phyloP scores from a whole-genome alignment of 2,797 vertebrate species.

The Malurus leucopterus region DNA sequence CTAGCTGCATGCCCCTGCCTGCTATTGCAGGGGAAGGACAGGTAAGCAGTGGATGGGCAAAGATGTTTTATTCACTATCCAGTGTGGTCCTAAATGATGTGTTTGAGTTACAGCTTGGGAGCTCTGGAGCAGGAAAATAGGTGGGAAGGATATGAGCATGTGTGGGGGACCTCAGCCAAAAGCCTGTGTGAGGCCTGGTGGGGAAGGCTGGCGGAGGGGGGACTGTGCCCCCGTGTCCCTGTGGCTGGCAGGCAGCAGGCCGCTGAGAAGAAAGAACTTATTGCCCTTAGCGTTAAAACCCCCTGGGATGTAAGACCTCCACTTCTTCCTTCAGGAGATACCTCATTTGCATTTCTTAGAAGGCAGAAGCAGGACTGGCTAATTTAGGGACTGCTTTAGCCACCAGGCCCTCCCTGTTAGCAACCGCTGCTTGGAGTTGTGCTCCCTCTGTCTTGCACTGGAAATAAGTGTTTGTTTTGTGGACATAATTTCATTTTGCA shows the following conservation, averaged over 20 bases:
- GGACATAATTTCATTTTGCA: neutral
- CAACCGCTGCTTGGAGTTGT: neutral
- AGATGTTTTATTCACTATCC: fast-evolving
- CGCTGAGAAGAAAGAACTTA: neutral
- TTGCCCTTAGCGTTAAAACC: neutral
- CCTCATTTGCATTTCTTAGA: neutral
- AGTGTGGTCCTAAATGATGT: neutral
- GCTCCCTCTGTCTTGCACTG: neutral
- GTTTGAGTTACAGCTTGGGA: neutral
- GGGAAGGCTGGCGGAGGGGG: no score
- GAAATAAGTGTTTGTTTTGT: neutral
- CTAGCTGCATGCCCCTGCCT: neutral
- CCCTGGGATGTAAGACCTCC: neutral
- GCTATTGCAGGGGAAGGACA: neutral
- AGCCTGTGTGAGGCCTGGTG: neutral
- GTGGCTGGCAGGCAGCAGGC: neutral
- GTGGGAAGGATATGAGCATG: neutral
- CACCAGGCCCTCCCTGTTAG: neutral
- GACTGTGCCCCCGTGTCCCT: neutral
- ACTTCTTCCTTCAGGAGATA: neutral
- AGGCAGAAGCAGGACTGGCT: neutral
- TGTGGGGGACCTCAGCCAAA: neutral
- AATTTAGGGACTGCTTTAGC: neutral
- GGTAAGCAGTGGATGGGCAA: neutral
- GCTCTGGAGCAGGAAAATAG: neutral